Base-by-base conservation (phyloP, 2,797 vertebrate species). In the Sebastes goodei region DNA sequence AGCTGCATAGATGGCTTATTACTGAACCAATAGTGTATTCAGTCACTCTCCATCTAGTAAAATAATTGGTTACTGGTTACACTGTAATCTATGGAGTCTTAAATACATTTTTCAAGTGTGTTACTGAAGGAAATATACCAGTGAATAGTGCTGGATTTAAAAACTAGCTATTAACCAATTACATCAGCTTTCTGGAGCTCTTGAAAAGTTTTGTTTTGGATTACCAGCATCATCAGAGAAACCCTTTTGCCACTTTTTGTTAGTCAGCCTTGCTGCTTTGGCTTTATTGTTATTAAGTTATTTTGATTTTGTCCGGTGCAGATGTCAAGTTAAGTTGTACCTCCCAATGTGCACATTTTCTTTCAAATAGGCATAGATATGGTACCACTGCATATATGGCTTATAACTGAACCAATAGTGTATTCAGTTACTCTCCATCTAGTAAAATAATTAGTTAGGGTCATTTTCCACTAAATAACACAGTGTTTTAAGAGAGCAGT, bases 91-190 rank as follows among this genome's bases (percentile, higher is more conserved):
- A 23, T 46, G 12, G 17, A 62, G 30, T 57, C 14, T 67, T 21
- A 17, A 52, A 52, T 25, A 29, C 7, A 17, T 74, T 20, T 65
- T 76, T 68, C 17, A 71, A 2, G 55, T 60, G 15, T 63, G 46
- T 61, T 20, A 21, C 57, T 73, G 35, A 80, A 52, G 10, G 49
- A 71, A 23, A 57, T 52, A 23, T 23, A 70, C 9, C 3, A 59
- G 30, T 78, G 20, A 78, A 66, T 79, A 55, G 23, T 32, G 53
- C 55, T 57, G 25, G 6, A 42, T 65, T 82, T 63, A 7, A 63
- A 76, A 87, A 72, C 11, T 21, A 49, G 7, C 65, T 49, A 81
- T 80, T 72, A 78, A 72, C 30, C 53, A 68, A 72, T 78, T 62
- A 63, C 11, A 55, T 25, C 6, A 15, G 4, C 23, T 27, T 25